A percentile compares a stretch with the other conserved stretches of the same genome.
phyloP scores from a whole-genome alignment of 2,888 invertebrate species.

The Ditula angustiorana region DNA sequence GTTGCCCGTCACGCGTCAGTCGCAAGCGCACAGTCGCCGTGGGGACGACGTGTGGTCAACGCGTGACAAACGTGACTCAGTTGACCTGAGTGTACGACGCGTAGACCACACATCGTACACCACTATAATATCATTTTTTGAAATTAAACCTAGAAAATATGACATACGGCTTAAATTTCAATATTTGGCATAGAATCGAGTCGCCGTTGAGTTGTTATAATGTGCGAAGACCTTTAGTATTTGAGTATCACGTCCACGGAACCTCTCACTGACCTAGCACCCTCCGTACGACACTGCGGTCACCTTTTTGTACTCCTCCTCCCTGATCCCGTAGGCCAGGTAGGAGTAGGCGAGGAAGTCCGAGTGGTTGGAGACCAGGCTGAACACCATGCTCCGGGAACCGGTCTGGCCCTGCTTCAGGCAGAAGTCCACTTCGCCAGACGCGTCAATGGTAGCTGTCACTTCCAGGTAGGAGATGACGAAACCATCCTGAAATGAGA shows the following conservation, averaged over 20 bases:
- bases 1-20: too few species aligned
- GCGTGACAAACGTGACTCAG: too few species aligned
- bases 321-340: conserved; percentile 71
- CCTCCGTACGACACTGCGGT: conserved; percentile 54
- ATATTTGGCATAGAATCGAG: too few species aligned
- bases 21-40: too few species aligned
- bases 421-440: conserved; percentile 67
- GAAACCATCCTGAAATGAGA: conserved; percentile 62
- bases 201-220: too few species aligned
- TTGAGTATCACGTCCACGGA: not conserved
- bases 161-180: too few species aligned
- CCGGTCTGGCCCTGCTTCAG: conserved; percentile 67
- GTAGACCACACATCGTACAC: too few species aligned
- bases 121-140: too few species aligned
- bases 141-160: too few species aligned
- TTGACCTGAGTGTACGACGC: too few species aligned
- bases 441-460: conserved; percentile 60
- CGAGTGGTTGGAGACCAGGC: conserved; percentile 71
- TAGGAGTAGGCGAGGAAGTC: conserved; percentile 75
- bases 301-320: conserved; percentile 79
- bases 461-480: conserved; percentile 74
- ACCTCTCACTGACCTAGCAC: conserved; percentile 61
- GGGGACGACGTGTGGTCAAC: too few species aligned
- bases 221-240: too few species aligned
- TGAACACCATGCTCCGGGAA: conserved; percentile 67